phyloP scores from a whole-genome alignment of 2,797 vertebrate species.

The Acridotheres tristis region DNA sequence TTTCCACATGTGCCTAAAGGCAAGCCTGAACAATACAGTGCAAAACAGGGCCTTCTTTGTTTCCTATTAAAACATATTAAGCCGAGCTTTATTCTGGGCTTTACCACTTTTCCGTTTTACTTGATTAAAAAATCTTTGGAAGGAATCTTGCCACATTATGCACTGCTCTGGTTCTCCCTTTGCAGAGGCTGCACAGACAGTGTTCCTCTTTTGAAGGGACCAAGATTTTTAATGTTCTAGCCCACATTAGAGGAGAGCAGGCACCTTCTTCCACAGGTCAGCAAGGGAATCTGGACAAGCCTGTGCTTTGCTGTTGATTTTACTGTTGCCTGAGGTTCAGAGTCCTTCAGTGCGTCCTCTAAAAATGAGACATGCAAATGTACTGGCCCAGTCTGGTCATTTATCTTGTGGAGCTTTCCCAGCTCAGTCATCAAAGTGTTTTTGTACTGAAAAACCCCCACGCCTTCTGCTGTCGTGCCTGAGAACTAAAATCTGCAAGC shows the following conservation, averaged over 20 bases:
- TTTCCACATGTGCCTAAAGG: conserved; percentile 30
- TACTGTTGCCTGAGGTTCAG: background rate
- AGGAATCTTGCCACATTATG: background rate
- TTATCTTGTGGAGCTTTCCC: background rate
- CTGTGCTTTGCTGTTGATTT: background rate
- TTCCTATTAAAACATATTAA: conserved; percentile 20
- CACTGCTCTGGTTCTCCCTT: background rate
- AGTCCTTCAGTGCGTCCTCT: background rate
- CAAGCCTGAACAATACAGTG: conserved; percentile 46
- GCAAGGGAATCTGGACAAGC: background rate
- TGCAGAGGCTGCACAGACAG: background rate
- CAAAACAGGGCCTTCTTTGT: conserved; percentile 54
- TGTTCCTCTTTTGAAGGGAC: background rate
- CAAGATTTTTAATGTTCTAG: background rate
- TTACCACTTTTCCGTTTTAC: background rate
- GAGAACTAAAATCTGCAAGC: background rate
- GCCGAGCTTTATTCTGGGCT: background rate
- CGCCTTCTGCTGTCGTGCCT: background rate
- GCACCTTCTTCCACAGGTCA: background rate
- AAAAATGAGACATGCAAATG: background rate
- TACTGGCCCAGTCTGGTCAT: background rate
- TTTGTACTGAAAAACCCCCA: background rate
- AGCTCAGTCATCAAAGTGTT: background rate
- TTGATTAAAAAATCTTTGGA: background rate
- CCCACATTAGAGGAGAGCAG: background rate